These are phyloP conservation scores for Diploscapter pachys DNA, from an alignment of 1,140 invertebrate genomes.

Conservation along the genomic window DNA sequence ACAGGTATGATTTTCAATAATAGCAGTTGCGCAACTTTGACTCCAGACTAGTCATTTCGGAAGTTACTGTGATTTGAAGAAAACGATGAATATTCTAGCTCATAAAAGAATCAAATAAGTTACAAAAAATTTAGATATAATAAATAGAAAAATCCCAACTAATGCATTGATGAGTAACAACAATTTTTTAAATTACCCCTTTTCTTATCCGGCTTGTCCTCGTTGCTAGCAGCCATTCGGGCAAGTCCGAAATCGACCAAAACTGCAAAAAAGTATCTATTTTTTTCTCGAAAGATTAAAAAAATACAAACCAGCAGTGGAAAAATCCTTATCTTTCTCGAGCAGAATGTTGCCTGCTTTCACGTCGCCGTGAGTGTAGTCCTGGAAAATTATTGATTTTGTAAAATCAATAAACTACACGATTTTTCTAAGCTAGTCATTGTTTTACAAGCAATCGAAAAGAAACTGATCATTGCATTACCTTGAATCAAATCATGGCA, in stretches of 20 bases:
- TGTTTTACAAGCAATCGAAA: no score
- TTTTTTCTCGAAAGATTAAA: not conserved
- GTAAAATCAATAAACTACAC: no score
- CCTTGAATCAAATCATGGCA: no score
- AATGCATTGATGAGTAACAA: not conserved
- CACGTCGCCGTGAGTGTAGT: conserved; percentile 60
- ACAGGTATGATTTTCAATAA: not conserved
- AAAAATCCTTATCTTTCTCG: conserved; percentile 63
- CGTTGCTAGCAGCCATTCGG: conserved; percentile 73
- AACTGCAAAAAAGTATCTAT: conserved; percentile 65
- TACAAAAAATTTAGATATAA: no score
- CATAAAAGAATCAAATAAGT: no score
- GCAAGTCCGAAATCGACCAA: conserved; percentile 90
- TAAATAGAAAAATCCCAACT: no score
- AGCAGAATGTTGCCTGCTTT: conserved; percentile 62
- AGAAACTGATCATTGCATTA: no score
- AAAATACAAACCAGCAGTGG: conserved; percentile 59
- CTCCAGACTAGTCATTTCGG: no score
- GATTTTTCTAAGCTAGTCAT: no score
- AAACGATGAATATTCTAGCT: no score
- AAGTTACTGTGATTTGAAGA: no score
- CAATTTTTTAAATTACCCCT: conserved; percentile 58
- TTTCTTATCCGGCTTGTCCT: conserved; percentile 66
- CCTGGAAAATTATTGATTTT: conserved; percentile 14
- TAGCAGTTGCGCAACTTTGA: no score